Base-by-base conservation (phyloP, 1,140 invertebrate genomes). In the Antheraea pernyi region DNA sequence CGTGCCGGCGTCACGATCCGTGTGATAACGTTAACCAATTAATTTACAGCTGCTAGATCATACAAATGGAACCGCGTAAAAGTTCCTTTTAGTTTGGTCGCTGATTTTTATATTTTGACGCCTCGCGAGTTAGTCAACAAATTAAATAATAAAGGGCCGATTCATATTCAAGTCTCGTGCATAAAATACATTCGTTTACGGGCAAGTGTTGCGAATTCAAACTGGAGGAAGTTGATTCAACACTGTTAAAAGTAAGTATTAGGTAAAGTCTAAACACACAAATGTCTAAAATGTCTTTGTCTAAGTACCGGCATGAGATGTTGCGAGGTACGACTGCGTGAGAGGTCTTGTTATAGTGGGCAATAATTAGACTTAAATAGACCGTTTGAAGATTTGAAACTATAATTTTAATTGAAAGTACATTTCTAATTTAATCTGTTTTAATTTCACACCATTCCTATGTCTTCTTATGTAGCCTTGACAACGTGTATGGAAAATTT, bases 121-220 rank as follows among this genome's bases (percentile, higher is more conserved):
- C 81, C 81, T 84, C 72, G 79, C 73, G 76, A 81, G 16, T 64
- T 78, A 75, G 78, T 73, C 75, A 85, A 84, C 86, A 86, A 84
- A 86, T 86, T 82, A 87, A 84, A 87, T 85, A 84, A 85, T 86
- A 83, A 87, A 79, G 72, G 66, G 60, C 78, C 82, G 74, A 84
- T 86, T 86, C 79, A 80, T 88, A 90, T 88, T 77, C 85, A 73
- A 71, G 30, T 72, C 70, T 73, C 74, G 85, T 81, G 67, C 59
- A 62, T 60, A 68, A 74, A 79, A 81, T 82, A 75, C 79, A 80
- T 69, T 71, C 74, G 59, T 64, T 72, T 62, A 72, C 63, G 61
- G 61, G 63, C 68, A 72, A 71, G 48, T 69, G 68, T 71, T 67
- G 71, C 72, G 68, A 73, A 66, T 62, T 69, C 37, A 61, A 65